phyloP scores from a whole-genome alignment of 2,113 vertebrate genomes.

The Onychorhynchus coronatus region DNA sequence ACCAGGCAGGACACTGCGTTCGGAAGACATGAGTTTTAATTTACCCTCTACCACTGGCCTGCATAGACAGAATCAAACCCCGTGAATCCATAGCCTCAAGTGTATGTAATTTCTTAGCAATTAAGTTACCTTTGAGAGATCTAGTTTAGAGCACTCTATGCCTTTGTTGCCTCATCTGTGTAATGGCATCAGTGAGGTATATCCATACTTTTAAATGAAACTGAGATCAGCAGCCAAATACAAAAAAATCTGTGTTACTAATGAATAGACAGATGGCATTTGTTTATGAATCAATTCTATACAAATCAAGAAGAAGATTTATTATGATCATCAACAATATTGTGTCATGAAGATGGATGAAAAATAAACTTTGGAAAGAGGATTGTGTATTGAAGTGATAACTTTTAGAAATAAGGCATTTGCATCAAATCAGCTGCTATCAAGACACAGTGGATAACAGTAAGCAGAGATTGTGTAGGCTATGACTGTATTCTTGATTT shows the following conservation, averaged over 20 bases:
- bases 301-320: background rate
- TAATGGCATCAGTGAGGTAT: background rate
- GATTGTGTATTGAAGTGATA: background rate
- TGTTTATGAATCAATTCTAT: conserved; percentile 14
- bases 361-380: conserved; percentile 5
- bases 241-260: background rate
- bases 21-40: background rate
- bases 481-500: background rate
- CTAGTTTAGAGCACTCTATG: background rate
- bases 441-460: background rate
- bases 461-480: background rate
- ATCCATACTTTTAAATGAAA: background rate
- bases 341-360: conserved; percentile 17
- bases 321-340: background rate
- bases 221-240: background rate
- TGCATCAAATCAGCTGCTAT: background rate
- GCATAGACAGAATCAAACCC: background rate
- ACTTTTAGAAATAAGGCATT: background rate
- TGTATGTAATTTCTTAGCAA: background rate
- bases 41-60: background rate
- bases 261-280: conserved; percentile 9
- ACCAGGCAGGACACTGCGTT: background rate
- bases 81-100: background rate
- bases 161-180: background rate
- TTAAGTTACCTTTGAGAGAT: background rate